Evolutionary conservation across 2,113 vertebrate species (phyloP).

Genomic region (Picathartes gymnocephalus): DNA sequence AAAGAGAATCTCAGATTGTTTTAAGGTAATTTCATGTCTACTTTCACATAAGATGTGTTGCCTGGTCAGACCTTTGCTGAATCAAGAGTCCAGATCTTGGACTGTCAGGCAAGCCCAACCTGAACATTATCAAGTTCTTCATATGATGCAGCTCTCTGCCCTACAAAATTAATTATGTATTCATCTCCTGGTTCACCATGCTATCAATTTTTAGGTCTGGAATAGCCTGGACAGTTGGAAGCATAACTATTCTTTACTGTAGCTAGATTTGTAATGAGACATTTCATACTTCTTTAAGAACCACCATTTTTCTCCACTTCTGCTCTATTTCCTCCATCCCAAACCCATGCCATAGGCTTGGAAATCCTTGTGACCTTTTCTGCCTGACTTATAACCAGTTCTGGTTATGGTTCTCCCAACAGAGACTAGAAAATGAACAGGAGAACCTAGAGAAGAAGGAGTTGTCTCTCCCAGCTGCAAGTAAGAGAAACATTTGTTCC

Average conservation of each 20-base stretch:
- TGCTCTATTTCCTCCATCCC: neutral
- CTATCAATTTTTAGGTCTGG: neutral
- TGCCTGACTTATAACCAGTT: neutral
- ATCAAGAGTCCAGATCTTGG: neutral
- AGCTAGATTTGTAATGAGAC: neutral
- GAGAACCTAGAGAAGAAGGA: conserved; percentile 64
- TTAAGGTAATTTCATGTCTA: neutral
- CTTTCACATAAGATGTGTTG: neutral
- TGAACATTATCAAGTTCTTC: neutral
- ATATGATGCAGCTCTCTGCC: neutral
- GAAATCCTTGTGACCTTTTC: neutral
- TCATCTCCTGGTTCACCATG: neutral
- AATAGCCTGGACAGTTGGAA: neutral
- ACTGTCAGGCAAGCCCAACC: neutral
- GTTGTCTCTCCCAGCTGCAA: conserved; percentile 41
- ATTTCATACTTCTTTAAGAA: neutral
- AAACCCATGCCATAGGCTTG: neutral
- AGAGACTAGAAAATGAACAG: conserved; percentile 80
- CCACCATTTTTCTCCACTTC: neutral
- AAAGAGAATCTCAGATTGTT: neutral
- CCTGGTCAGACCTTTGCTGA: neutral
- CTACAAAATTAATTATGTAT: neutral
- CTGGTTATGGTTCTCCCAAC: neutral
- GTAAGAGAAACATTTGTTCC: conserved; percentile 51
- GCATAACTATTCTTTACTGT: neutral